These are phyloP conservation scores for Rhodophaea formosa DNA, from an alignment of 2,888 invertebrate species.

Conservation along the genomic window DNA sequence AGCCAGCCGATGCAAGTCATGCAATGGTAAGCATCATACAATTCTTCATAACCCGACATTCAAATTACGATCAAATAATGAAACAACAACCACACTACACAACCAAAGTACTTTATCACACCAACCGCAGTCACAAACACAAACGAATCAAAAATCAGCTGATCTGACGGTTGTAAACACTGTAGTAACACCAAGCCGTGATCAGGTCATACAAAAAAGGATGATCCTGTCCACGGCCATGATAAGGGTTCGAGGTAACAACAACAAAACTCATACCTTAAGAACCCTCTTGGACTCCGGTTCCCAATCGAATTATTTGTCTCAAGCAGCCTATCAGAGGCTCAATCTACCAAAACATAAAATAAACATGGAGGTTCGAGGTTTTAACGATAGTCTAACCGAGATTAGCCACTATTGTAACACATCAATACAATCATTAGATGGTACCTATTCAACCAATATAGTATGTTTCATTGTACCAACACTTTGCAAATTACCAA, in stretches of 20 bases:
- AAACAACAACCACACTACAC: conserved; percentile 7
- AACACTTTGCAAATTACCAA: conserved; percentile 16
- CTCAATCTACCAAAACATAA: no score
- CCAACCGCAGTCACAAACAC: conserved; percentile 4
- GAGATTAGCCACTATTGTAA: background rate
- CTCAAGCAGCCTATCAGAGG: conserved; percentile 1
- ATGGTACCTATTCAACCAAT: conserved; percentile 3
- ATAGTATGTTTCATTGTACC: conserved; percentile 23
- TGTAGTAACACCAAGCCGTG: background rate
- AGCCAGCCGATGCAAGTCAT: background rate
- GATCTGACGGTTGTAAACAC: background rate
- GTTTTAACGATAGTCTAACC: background rate
- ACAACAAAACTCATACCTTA: no score
- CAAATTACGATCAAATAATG: background rate
- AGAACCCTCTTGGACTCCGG: conserved; percentile 8
- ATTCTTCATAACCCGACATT: background rate
- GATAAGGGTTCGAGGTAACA: no score
- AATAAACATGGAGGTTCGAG: no score
- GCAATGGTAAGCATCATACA: conserved; percentile 12
- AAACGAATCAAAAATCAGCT: conserved; percentile 4
- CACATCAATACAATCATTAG: conserved; percentile 12
- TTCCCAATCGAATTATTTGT: conserved; percentile 13
- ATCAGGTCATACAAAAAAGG: no score
- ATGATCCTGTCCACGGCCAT: no score
- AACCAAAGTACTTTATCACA: background rate